phyloP scores from a whole-genome alignment of 2,888 invertebrate species.

The Cremastinae sp. region DNA sequence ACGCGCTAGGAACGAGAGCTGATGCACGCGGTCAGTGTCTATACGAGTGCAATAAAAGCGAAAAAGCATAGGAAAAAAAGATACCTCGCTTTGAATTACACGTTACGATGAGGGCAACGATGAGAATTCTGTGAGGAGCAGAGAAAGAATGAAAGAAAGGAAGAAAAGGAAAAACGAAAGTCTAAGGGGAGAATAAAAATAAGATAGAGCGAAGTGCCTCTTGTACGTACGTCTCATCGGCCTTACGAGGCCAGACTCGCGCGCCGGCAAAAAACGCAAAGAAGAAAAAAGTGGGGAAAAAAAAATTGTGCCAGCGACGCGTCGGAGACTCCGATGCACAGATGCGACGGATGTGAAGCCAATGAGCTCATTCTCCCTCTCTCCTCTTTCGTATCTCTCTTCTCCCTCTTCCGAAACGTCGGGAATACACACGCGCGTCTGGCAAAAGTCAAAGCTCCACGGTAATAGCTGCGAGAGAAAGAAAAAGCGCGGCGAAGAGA shows the following conservation, averaged over 20 bases:
- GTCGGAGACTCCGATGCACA: slow-evolving; percentile 73
- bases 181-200: slow-evolving; percentile 6
- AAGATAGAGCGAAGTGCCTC: slow-evolving; percentile 16
- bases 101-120: slow-evolving; percentile 23
- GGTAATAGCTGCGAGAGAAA: slow-evolving; percentile 38
- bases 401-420: not conserved
- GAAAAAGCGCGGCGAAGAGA: slow-evolving; percentile 44
- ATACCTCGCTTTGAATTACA: too few relatives aligned
- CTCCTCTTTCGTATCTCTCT: not conserved
- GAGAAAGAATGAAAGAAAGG: too few relatives aligned
- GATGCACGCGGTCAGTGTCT: too few relatives aligned
- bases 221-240: slow-evolving; percentile 3
- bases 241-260: slow-evolving; percentile 16
- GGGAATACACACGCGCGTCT: slow-evolving; percentile 49
- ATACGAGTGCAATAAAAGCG: too few relatives aligned
- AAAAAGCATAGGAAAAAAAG: too few relatives aligned
- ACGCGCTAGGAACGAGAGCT: too few relatives aligned
- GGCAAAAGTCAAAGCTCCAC: slow-evolving; percentile 58
- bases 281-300: slow-evolving; percentile 53
- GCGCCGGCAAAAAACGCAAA: slow-evolving; percentile 21
- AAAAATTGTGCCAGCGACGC: slow-evolving; percentile 51
- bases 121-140: too few relatives aligned
- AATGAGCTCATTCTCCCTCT: slow-evolving; percentile 45
- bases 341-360: slow-evolving; percentile 77
- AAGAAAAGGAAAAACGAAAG: not conserved